A percentile compares a stretch with the other conserved stretches of the same genome.
These are phyloP conservation scores for Clistopyga incitator DNA, from an alignment of 2,888 invertebrate genomes.

Conservation along the genomic window DNA sequence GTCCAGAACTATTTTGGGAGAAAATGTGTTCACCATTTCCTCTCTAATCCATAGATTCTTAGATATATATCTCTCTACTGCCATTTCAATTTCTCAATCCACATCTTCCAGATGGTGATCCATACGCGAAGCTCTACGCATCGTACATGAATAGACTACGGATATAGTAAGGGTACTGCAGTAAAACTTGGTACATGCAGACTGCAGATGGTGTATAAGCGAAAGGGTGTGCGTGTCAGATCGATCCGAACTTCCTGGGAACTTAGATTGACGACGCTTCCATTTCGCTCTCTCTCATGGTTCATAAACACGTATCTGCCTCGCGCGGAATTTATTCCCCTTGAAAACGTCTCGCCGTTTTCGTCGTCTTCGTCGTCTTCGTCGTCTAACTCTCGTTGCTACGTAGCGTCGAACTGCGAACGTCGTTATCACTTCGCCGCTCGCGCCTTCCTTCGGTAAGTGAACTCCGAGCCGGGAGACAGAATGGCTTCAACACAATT, in stretches of 20 bases:
- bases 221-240: not conserved
- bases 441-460: not conserved
- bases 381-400: not conserved
- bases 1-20: not conserved
- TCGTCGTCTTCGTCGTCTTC: not conserved
- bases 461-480: slow-evolving; percentile 4
- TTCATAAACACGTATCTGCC: not conserved
- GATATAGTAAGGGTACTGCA: not conserved
- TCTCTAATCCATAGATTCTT: not conserved
- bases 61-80: not conserved
- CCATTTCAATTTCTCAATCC: not conserved
- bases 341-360: not conserved
- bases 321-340: slow-evolving; percentile 18
- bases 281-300: not conserved
- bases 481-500: slow-evolving; percentile 12
- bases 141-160: slow-evolving; percentile 6
- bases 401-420: not conserved
- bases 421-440: not conserved
- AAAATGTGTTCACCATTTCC: not conserved
- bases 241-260: slow-evolving; percentile 40
- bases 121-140: not conserved
- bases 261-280: slow-evolving; percentile 39
- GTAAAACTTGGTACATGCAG: not conserved
- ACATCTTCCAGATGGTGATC: not conserved
- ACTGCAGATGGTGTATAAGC: slow-evolving; percentile 3